Evolutionary conservation across 2,888 invertebrate species (phyloP).

Genomic region (Chymomyza fuscimana): DNA sequence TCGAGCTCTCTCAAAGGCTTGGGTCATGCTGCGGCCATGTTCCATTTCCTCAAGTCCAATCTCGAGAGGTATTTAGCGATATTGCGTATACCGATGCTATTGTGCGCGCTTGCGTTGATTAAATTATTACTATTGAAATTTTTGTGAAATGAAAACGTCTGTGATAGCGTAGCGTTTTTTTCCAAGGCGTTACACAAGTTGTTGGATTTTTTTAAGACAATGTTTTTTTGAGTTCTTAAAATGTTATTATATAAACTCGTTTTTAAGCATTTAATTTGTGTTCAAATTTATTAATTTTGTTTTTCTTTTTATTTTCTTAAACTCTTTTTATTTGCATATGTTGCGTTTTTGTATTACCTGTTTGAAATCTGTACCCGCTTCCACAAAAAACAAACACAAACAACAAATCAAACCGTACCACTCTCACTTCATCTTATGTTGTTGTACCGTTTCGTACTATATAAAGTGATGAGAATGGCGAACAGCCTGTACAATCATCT

Average conservation of each 20-base stretch:
- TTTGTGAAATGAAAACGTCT: neutral
- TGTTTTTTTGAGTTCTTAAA: constrained; percentile 9
- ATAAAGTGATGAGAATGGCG: constrained; percentile 69
- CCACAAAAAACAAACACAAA: constrained; percentile 33
- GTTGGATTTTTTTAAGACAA: neutral
- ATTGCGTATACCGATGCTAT: constrained; percentile 30
- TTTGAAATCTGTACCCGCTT: constrained; percentile 69
- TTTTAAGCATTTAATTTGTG: constrained; percentile 25
- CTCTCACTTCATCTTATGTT: constrained; percentile 39
- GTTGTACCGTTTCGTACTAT: constrained; percentile 34
- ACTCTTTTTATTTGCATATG: constrained; percentile 64
- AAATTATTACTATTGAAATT: constrained; percentile 3
- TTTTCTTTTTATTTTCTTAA: constrained; percentile 33
- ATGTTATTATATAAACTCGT: neutral
- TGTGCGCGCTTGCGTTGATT: constrained; percentile 65
- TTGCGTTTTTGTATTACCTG: constrained; percentile 66
- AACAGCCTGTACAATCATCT: constrained; percentile 60
- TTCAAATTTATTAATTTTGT: constrained; percentile 42
- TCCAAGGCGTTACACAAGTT: neutral
- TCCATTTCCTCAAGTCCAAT: constrained; percentile 78
- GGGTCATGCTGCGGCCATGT: constrained; percentile 81
- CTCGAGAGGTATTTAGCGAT: constrained; percentile 73
- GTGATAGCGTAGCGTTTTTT: constrained; percentile 10
- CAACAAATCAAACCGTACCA: constrained; percentile 19
- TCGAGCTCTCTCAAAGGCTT: constrained; percentile 86